Base-by-base conservation (phyloP, 2,888 invertebrate genomes). In the Peribatodes rhomboidaria region DNA sequence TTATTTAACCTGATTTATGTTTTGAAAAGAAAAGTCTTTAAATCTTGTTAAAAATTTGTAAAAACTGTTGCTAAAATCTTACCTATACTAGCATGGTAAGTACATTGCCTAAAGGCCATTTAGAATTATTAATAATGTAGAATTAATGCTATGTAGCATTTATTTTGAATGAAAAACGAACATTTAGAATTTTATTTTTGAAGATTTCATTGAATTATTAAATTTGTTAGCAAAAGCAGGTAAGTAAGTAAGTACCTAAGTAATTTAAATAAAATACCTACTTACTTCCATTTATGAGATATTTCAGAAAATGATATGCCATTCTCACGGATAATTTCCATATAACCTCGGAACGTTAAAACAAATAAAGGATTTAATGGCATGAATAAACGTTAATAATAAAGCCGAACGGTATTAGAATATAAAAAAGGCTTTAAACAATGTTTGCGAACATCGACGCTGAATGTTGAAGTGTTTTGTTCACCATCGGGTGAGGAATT, bases 401-500 rank as follows among this genome's bases (percentile, higher is more conserved):
- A 62, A 71, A 65, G 44, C 65, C 59, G 57, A 67, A 66, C 72
- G 68, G 64, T 73, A 65, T 79, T 73, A 71, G 76, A 79, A 80
- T 81, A 77, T 71, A 74, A 79, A 81, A 77, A 74, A 67, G 65
- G 63, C 42, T 54, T 70, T 70, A 68, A 4, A 64, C 35, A 70
- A 69, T 76, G 79, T 80, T 77, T 72, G 78, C 77, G 72, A 76
- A 72, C 73, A 69, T 52, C 65, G 61, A 64, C 56, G 37, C 42
- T 54, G 56, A 37, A 67, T 72, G 65, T 72, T 71, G 69, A 74
- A 75, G 65, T 72, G 80, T 83, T 85, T 83, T 81, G 46, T 59
- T 71, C 52, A 54, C 47, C 68, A 61, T 69, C 49, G 57, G 70
- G 73, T 73, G 80, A 72, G 83, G 84, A 84, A 84, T 85, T 78